phyloP scores from a whole-genome alignment of 2,113 vertebrate genomes.

The Camelus bactrianus region DNA sequence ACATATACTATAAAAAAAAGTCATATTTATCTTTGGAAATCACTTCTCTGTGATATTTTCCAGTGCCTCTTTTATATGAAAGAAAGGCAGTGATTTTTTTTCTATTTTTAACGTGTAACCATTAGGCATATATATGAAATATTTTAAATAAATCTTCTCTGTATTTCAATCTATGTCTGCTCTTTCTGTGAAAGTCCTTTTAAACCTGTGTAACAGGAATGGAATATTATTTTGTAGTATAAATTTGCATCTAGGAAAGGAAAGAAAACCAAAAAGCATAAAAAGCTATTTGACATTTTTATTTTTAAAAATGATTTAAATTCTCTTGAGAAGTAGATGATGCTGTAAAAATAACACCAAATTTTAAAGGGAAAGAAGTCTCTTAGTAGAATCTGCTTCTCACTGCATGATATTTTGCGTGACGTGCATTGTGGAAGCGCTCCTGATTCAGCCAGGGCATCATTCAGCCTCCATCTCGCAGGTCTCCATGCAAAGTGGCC shows the following conservation, averaged over 20 bases:
- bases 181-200: not conserved
- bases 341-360: not conserved
- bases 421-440: not conserved
- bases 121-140: not conserved
- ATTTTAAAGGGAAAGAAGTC: not conserved
- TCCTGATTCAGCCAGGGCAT: not conserved
- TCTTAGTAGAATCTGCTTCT: not conserved
- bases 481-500: not conserved
- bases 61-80: not conserved
- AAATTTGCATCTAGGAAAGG: not conserved
- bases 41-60: not conserved
- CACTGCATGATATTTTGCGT: not conserved
- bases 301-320: not conserved
- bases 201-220: not conserved
- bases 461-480: fast-evolving
- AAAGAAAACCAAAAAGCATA: not conserved
- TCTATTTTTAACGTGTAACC: not conserved
- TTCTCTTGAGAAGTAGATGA: not conserved
- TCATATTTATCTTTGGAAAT: not conserved
- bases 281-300: not conserved
- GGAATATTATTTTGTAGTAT: not conserved
- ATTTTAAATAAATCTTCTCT: not conserved
- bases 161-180: not conserved
- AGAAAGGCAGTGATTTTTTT: not conserved
- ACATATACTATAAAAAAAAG: not conserved